Evolutionary conservation across 2,888 invertebrate genomes (phyloP), one percentile per base, ranked within the genome.

Genomic region (Auanema freiburgensis): DNA sequence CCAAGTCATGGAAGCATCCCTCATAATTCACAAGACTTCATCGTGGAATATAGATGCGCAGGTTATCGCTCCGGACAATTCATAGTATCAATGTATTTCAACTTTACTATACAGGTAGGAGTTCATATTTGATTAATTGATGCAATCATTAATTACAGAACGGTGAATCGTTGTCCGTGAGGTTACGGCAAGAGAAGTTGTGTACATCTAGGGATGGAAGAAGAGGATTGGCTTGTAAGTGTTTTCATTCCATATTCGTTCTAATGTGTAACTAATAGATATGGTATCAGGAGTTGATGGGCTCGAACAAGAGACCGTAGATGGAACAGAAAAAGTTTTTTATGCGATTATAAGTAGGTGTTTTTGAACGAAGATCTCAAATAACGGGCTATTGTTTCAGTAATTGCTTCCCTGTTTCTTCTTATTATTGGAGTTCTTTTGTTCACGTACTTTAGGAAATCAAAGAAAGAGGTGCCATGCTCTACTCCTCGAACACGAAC

Each of bases 11-110:
- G 82, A 44, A 58, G 62, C 16, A 70, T 82, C n/a, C 82, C 82
- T 8, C 58, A 61, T 12, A 55, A 67, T 18, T 59, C 69, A 16
- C 76, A 80, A 71, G 80, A 76, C 40, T 82, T 81, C 66, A 63
- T 69, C 41, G 71, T 81, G n/a, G 81, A 81, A 59, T 81, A 78
- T 65, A 73, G 80, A 43, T 80, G 80, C 59, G 79, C 79, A 21
- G 80, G 80, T 10, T 77, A 74, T 57, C 72, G 78, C 44, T 71
- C 79, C 6, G 82, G 82, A 33, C 82, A 82, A 57, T 82, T 82
- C 60, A 71, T 67, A 41, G 74, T 81, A 55, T 65, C 59, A 42
- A 57, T 74, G 41, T 67, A 57, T 59, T 69, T 74, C 69, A 68
- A 69, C 50, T 79, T 80, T 66, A 71, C 71, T 1, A 63, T 74